phyloP scores from a whole-genome alignment of 1,140 invertebrate genomes.

The Drosophila micromelanica region DNA sequence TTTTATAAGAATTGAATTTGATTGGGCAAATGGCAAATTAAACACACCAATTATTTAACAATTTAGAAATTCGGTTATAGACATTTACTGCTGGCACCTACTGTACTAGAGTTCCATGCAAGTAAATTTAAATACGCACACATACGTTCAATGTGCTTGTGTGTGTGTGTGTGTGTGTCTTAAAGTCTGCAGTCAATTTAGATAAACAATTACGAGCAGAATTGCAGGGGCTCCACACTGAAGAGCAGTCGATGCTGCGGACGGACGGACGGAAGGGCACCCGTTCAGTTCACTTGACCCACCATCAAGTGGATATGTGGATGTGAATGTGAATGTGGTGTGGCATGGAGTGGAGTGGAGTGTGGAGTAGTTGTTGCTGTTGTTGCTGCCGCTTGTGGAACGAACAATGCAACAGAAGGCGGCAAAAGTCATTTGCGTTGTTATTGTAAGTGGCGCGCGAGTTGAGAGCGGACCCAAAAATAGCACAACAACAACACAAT shows the following conservation, averaged over 20 bases:
- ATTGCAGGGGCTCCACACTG: constrained; percentile 38
- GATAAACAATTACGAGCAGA: constrained; percentile 76
- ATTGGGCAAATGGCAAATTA: too few relatives aligned
- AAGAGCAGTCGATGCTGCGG: neutral
- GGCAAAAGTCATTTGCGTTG: constrained; percentile 42
- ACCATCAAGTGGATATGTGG: constrained; percentile 50
- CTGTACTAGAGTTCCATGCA: constrained; percentile 11
- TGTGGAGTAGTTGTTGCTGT: constrained; percentile 13
- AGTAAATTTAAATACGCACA: constrained; percentile 36
- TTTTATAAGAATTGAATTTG: too few relatives aligned
- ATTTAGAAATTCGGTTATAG: too few relatives aligned
- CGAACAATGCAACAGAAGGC: constrained; percentile 39
- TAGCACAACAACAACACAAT: constrained; percentile 60
- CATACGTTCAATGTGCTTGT: neutral
- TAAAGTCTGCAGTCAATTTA: constrained; percentile 72
- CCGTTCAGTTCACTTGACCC: constrained; percentile 74
- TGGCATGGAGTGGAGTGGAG: constrained; percentile 16
- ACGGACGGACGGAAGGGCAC: constrained; percentile 13
- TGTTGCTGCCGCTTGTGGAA: neutral
- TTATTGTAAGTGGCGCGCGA: constrained; percentile 40
- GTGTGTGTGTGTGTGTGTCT: constrained; percentile 6
- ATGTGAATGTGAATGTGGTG: neutral
- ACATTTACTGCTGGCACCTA: constrained; percentile 18
- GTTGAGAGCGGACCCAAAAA: constrained; percentile 54
- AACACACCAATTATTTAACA: too few relatives aligned